These are phyloP conservation scores for Phyto melanocephala DNA, from an alignment of 2,888 invertebrate species.

Conservation along the genomic window DNA sequence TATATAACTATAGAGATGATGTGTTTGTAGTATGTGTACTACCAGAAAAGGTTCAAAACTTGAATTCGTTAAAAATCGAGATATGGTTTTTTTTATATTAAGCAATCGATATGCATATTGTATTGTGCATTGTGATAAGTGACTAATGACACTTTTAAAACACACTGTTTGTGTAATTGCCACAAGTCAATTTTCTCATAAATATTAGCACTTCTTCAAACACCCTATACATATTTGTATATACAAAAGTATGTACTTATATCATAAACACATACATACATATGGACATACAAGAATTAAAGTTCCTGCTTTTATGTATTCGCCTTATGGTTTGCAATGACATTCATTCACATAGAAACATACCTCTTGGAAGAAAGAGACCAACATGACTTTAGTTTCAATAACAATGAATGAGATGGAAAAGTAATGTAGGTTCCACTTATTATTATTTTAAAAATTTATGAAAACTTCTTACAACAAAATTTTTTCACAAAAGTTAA, in stretches of 20 bases:
- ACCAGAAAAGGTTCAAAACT: too few species aligned
- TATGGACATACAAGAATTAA: not conserved
- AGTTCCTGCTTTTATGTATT: not conserved
- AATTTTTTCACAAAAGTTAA: not conserved
- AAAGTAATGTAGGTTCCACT: not conserved
- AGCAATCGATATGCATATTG: too few species aligned
- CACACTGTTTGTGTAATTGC: too few species aligned
- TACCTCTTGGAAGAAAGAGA: not conserved
- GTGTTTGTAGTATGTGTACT: too few species aligned
- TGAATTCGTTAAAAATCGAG: too few species aligned
- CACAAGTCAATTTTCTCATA: too few species aligned
- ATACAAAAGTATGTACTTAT: too few species aligned
- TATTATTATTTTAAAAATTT: conserved; percentile 22
- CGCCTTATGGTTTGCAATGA: conserved; percentile 42
- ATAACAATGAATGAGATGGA: not conserved
- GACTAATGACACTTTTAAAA: too few species aligned
- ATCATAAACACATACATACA: too few species aligned
- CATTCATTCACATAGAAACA: conserved; percentile 19
- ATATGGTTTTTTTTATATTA: too few species aligned
- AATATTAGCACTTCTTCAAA: not conserved
- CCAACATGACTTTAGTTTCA: not conserved
- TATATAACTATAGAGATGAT: too few species aligned
- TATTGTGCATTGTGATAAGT: too few species aligned
- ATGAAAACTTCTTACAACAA: conserved; percentile 30
- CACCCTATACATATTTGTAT: not conserved